Base-by-base conservation (phyloP, 2,888 invertebrate species). In the Lapara coniferarum region DNA sequence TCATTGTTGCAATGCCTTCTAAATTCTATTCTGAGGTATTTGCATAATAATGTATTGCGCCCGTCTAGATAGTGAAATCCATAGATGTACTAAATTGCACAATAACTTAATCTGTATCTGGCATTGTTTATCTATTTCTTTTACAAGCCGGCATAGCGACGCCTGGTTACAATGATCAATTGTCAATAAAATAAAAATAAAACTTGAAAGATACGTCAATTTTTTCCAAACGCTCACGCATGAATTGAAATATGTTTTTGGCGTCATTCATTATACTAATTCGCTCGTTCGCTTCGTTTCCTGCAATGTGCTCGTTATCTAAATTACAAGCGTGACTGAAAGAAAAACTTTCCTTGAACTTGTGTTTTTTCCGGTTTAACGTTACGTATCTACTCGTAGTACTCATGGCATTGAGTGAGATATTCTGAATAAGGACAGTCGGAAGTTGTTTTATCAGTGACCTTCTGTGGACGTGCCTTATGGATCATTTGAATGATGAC, bases 311-410 rank as follows among this genome's bases (percentile, higher is more conserved):
- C 19, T 63, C 49, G 63, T 49, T 59, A 49, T 63, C 46, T 63
- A 63, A 63, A 63, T 63, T 49, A 63, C 46, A 46, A 49, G 49
- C 49, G 63, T 63, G 63, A 49, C 49, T 49, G 63, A 49, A 63
- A 16, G 19, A 46, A 49, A 63, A 63, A 63, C 49, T 63, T 63
- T 63, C 63, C 63, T 63, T 63, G 63, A 63, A 63, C 63, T 63
- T 63, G 63, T 63, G 63, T 49, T 19, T 63, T 16, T 63, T 63
- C 46, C 63, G 63, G 63, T 49, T 63, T 16, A 63, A 59, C 46
- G 59, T 46, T 12, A 52, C 51, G 14, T 52, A n/a, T n/a, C n/a
- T n/a, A 14, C 14, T 7, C n/a, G 53, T 16, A n/a, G 10, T 16
- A 46, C 12, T 56, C 12, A 12, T 13, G 19, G 46, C 59, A 59